Base-by-base conservation (phyloP, 2,113 vertebrate genomes). In the Barbus barbus region DNA sequence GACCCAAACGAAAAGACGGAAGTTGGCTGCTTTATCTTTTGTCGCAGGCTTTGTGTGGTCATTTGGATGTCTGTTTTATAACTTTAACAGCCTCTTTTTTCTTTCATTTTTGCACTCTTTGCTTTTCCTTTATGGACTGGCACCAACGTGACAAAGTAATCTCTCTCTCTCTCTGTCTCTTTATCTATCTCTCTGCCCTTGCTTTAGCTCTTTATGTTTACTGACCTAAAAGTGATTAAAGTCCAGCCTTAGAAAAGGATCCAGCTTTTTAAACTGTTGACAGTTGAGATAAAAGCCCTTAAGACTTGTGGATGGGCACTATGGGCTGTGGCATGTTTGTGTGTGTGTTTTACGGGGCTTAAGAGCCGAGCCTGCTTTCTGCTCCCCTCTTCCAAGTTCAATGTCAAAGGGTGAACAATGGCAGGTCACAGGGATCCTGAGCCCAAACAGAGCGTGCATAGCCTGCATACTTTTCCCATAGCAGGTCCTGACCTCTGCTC, bases 251-350 rank as follows among this genome's bases (percentile, higher is more conserved):
- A 92, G 92, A 92, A 91, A 88, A 92, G 91, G 93, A 92, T 93
- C 93, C 92, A 92, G 90, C 87, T 90, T 88, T 3, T 71, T 88
- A 93, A 94, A 93, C 91, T 96, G 93, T 93, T 94, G 93, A 92
- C 92, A 93, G 90, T 91, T 92, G 92, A 93, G 94, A 92, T 93
- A 91, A 94, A 91, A 92, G 89, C 77, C 77, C 71, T 78, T 80
- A 53, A 90, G 87, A 92, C 88, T 83, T 6, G 83, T 46, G 81
- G 60, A 61, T 77, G 86, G 41, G 58, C 51, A 83, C 22, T 38
- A 63, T 86, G 86, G 88, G 83, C 88, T 85, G 86, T 83, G 88
- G 89, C 71, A 75, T 26, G 88, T 86, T 84, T 91, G 90, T 89
- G 86, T 89, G 89, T 75, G 88, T 82, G 86, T 87, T 81, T 51